Conservation (phyloP, 2,797 vertebrate genomes). For the Brachymystax lenok region DNA sequence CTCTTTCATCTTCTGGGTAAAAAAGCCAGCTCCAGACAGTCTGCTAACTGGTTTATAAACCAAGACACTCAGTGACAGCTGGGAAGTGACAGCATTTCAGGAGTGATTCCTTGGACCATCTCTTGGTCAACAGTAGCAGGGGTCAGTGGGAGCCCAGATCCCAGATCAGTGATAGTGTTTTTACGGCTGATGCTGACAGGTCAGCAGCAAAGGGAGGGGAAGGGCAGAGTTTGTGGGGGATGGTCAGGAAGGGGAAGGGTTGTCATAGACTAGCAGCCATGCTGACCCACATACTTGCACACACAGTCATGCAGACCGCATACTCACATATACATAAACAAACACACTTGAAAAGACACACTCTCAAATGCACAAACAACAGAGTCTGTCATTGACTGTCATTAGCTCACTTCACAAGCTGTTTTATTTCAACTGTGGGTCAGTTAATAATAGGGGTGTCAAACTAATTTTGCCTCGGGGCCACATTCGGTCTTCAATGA, state of each 20-base stretch:
- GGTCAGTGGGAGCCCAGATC: not conserved
- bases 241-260: not conserved
- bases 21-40: not conserved
- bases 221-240: not conserved
- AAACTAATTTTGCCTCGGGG: no score
- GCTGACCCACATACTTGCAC: not conserved
- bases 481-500: no score
- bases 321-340: not conserved
- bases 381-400: not conserved
- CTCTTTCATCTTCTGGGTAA: conserved; percentile 14
- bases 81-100: not conserved
- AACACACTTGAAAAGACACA: not conserved
- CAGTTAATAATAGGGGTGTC: not conserved
- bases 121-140: conserved; percentile 24
- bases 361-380: not conserved
- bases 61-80: not conserved
- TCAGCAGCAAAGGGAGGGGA: not conserved
- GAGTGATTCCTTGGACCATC: not conserved
- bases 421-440: not conserved
- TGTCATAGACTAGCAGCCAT: not conserved
- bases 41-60: not conserved
- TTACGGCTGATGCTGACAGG: conserved; percentile 31
- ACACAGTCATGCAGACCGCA: not conserved
- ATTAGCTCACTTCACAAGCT: not conserved
- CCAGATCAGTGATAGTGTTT: conserved; percentile 25